These are phyloP conservation scores for Phylloscopus whistleri DNA, from an alignment of 2,113 vertebrate species.

Conservation along the genomic window DNA sequence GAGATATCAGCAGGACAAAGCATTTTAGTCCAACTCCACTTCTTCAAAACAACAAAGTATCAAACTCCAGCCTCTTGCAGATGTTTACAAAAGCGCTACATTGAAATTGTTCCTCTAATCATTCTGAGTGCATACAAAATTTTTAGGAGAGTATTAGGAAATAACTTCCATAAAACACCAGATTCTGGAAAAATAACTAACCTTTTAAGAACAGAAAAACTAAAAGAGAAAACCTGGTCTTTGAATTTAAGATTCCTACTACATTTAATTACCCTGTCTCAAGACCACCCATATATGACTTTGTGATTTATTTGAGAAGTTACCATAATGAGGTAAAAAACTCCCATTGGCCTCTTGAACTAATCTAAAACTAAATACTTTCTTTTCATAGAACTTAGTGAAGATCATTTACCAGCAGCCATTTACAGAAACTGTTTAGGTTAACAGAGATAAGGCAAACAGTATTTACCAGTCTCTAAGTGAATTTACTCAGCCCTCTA, in stretches of 20 bases:
- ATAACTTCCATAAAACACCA: rapidly evolving
- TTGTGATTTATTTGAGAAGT: neutral
- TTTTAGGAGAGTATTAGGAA: neutral
- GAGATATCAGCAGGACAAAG: neutral
- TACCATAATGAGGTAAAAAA: neutral
- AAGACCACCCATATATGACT: neutral
- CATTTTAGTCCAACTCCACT: neutral
- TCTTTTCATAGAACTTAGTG: neutral
- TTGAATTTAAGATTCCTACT: neutral
- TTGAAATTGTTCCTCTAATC: neutral
- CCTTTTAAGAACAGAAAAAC: neutral
- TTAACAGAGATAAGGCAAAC: conserved; percentile 27
- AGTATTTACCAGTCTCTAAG: conserved; percentile 11
- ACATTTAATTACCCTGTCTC: neutral
- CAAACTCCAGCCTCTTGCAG: neutral
- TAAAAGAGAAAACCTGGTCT: neutral
- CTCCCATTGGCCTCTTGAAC: neutral
- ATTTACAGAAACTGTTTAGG: conserved; percentile 38
- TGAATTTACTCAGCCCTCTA: conserved; percentile 12
- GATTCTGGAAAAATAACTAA: neutral
- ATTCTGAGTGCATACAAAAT: neutral
- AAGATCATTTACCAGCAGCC: neutral
- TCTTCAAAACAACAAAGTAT: neutral
- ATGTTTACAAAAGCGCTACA: neutral
- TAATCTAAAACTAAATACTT: neutral